phyloP scores from a whole-genome alignment of 2,797 vertebrate species.

The Mormyrops attenuatus region DNA sequence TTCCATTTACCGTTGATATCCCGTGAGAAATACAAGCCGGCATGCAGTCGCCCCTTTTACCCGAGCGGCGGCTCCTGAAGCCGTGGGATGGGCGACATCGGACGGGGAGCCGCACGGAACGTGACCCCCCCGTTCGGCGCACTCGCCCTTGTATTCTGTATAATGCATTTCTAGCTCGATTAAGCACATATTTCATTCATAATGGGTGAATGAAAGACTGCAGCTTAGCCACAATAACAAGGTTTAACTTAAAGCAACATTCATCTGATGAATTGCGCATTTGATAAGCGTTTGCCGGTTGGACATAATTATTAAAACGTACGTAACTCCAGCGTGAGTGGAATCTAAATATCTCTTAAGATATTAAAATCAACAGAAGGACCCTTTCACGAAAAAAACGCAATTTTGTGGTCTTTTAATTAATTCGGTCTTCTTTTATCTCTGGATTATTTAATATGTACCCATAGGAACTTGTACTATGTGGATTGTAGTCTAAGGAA shows the following conservation, averaged over 20 bases:
- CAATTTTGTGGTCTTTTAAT: too few relatives aligned
- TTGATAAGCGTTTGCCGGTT: too few relatives aligned
- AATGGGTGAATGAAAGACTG: background rate
- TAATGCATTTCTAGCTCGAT: background rate
- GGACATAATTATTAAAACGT: too few relatives aligned
- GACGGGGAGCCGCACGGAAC: background rate
- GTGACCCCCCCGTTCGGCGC: background rate
- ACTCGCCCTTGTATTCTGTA: background rate
- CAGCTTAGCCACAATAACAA: background rate
- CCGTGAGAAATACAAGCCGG: background rate
- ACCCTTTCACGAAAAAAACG: too few relatives aligned
- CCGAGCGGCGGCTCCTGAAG: background rate
- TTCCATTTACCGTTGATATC: background rate
- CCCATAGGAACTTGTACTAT: too few relatives aligned
- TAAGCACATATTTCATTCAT: background rate
- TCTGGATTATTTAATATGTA: too few relatives aligned
- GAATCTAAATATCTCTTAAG: too few relatives aligned
- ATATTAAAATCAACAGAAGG: too few relatives aligned
- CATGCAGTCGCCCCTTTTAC: background rate
- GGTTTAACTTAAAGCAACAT: background rate
- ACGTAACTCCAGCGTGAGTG: too few relatives aligned
- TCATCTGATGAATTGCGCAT: background rate
- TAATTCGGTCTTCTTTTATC: too few relatives aligned
- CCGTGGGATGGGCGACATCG: background rate
- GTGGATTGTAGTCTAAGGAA: too few relatives aligned